phyloP scores from a whole-genome alignment of 53 echinoderm and acorn worm genomes.

The Luidia sarsii region DNA sequence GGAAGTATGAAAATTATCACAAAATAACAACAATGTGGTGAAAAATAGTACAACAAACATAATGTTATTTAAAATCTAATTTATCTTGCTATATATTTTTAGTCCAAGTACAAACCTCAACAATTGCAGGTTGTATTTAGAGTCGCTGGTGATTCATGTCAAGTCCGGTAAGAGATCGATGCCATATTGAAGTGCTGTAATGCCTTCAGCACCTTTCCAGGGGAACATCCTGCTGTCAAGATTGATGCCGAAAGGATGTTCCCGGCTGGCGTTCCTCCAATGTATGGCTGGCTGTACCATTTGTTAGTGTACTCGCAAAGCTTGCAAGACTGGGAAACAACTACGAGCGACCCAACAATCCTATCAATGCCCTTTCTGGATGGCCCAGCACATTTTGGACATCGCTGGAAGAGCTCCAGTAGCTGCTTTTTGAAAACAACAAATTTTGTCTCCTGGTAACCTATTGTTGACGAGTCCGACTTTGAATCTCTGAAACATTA shows the following conservation, averaged over 20 bases:
- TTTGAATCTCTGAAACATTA: too few relatives aligned
- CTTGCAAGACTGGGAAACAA: background rate
- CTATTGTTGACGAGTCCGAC: too few relatives aligned
- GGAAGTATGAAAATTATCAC: too few relatives aligned
- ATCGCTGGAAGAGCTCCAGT: conserved; percentile 10
- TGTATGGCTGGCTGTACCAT: conserved; percentile 16
- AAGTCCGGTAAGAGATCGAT: background rate
- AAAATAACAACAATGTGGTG: too few relatives aligned
- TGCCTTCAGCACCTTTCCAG: background rate
- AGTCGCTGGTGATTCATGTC: background rate
- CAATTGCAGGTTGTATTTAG: conserved; percentile 17
- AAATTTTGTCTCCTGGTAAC: conserved; percentile 8
- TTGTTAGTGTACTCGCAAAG: background rate
- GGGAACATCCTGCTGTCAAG: conserved; percentile 38
- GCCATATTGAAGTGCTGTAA: background rate
- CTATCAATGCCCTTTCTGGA: background rate
- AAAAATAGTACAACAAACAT: too few relatives aligned
- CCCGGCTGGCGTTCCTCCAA: conserved; percentile 20
- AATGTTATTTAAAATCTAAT: too few relatives aligned
- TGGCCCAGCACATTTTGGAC: background rate
- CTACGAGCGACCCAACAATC: background rate
- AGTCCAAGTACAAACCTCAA: background rate
- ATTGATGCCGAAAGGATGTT: conserved; percentile 56
- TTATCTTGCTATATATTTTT: too few relatives aligned
- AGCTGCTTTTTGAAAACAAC: conserved; percentile 20